Base-by-base conservation (phyloP, 2,888 invertebrate species). In the Amphipyra berbera region DNA sequence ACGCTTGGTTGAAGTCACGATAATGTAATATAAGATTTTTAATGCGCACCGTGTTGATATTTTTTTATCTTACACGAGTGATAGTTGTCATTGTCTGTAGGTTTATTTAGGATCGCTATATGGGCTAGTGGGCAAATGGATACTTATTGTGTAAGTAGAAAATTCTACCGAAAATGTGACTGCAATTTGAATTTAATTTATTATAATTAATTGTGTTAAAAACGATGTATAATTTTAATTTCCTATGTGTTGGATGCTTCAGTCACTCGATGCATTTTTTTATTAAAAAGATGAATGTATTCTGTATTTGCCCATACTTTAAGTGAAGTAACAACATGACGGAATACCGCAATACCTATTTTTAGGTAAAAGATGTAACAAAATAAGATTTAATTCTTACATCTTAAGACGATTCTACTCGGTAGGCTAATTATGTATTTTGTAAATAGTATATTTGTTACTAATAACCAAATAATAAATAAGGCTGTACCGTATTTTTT, bases 401-500 rank as follows among this genome's bases (percentile, higher is more conserved):
- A 76, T 78, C 55, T 80, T 74, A 78, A 79, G 79, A 82, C 79
- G 75, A 70, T 73, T 82, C 81, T 84, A 81, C 81, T 79, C 68
- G 72, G 77, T 86, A 87, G 82, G 84, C 80, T 78, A 88, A 87
- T 85, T 62, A 85, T 86, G 87, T 88, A 88, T 88, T 87, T 89
- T 93, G 92, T 93, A 93, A 92, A 92, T 93, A 93, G 88, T 87
- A 84, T 86, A 88, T 89, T 88, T 83, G 83, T 84, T 85, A 87
- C 84, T 90, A 73, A 88, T 88, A 90, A 92, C 91, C 90, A 92
- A 93, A 93, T 92, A 93, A 92, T 91, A 90, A 90, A 89, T 88
- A 87, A 88, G 83, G 66, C 83, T 82, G 78, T 85, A 82, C 81
- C 72, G 68, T 69, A 44, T 48, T 45, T 50, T 33, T 73, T 70